Evolutionary conservation across 2,888 invertebrate species (phyloP), one percentile per base, ranked within the genome.

Genomic region (Merodon equestris): DNA sequence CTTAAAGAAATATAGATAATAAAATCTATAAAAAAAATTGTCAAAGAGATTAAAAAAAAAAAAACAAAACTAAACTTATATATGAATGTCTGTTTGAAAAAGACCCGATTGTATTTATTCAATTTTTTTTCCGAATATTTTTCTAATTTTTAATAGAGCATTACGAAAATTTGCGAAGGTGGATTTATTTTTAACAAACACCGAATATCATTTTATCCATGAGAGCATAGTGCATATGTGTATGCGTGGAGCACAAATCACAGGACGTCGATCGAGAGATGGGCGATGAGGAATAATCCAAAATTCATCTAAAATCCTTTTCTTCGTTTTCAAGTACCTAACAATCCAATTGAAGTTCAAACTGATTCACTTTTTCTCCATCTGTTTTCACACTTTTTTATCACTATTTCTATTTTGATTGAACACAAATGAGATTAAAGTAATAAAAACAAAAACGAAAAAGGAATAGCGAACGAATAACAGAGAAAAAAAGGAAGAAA

Each of bases 1-100:
- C 86, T 86, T 86, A 85, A 85, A 84, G 76, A 77, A 82, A 81
- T 71, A 82, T 76, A 82, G 68, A 73, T 79, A 71, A 79, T 17
- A 50, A 75, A 82, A 83, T 82, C 61, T 83, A 81, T 83, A 66
- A 75, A 50, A 34, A 51, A 74, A 76, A 67, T 70, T 85, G 83
- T 83, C 83, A 84, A 84, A 3, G 40, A 83, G 84, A 82, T 81
- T 74, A 82, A 83, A 82, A 53, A 7, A 45, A 47, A 71, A 70
- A 57, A 47, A 71, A 73, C 56, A 58, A 48, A 18, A 13, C n/a
- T n/a, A n/a, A n/a, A n/a, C n/a, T n/a, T 19, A n/a, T 40, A n/a
- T 42, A 27, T 27, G 27, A 27, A 27, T 27, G 27, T 27, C 27
- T 27, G 2, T 27, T 27, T 27, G 2, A 2, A 36, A 54, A 54